Conservation (phyloP, 2,797 vertebrate genomes). For the Notamacropus eugenii region DNA sequence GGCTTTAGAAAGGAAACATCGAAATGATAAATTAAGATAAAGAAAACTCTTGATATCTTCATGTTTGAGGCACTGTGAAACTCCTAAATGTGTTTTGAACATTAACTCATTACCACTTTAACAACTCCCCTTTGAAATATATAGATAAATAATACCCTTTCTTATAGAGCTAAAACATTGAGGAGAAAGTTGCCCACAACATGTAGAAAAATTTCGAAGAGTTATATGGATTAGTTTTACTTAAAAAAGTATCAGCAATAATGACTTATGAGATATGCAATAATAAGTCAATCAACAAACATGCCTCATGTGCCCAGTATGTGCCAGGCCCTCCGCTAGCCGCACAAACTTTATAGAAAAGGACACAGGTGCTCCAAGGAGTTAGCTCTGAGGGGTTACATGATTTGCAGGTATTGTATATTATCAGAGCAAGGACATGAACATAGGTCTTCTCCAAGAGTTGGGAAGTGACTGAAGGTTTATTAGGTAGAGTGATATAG, state of each 20-base stretch:
- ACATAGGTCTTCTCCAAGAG: neutral
- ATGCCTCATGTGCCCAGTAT: neutral
- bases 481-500: neutral
- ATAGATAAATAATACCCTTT: slow-evolving; percentile 2
- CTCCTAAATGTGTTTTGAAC: neutral
- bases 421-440: neutral
- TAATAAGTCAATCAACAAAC: neutral
- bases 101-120: neutral
- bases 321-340: neutral
- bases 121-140: neutral
- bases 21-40: slow-evolving; percentile 9
- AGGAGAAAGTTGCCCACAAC: neutral
- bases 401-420: neutral
- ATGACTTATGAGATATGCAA: neutral
- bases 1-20: neutral
- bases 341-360: neutral
- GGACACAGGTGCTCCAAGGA: neutral
- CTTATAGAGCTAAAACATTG: slow-evolving; percentile 11
- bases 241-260: neutral
- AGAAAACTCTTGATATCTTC: slow-evolving; percentile 7
- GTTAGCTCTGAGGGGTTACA: neutral
- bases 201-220: slow-evolving; percentile 20
- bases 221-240: neutral
- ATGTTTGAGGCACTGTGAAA: neutral
- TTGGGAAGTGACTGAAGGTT: neutral